Evolutionary conservation across 2,888 invertebrate genomes (phyloP), one percentile per base, ranked within the genome.

Genomic region (Drosophila antonietae): DNA sequence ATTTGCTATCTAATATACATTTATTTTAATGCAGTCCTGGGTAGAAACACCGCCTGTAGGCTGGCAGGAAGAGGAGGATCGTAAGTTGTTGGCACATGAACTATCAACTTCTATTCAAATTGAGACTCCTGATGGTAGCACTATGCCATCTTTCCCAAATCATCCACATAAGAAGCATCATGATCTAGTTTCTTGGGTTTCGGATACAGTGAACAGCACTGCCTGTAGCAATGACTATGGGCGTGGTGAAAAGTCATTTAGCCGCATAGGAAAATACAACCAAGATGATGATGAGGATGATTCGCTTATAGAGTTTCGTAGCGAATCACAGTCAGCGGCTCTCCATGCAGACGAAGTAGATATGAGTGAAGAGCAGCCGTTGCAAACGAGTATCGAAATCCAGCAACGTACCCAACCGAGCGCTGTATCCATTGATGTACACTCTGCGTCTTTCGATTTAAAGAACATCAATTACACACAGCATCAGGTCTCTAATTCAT

Each of bases 41-140:
- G 94, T 98, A 0, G 99, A 99, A 93, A 95, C 95, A 68, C 98
- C 99, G 10, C 98, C 99, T 3, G 93, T 94, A 10, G 96, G 95
- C 9, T 98, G 98, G 98, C 96, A 97, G 92, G 96, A 97, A 86
- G 94, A 95, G 35, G 95, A 95, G 52, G 98, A 98, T 93, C 94
- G 94, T 31, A 91, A 94, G 62, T 87, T 91, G 77, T 63, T 93
- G 57, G 89, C 89, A 1, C 83, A 86, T 10, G 92, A 92, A 66
- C 70, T 91, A 67, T 90, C 93, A 0, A 92, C 92, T 20, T 93
- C 93, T 1, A 93, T 93, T 70, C 92, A 92, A 72, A 93, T 92
- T 39, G 93, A 93, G 68, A 93, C 93, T 4, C 92, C 92, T 1
- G 91, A 92, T 72, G 89, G 87, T 15, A 90, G 89, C 31, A 90